Conservation (phyloP, 1,140 invertebrate genomes). For the Meloidogyne hapla region DNA sequence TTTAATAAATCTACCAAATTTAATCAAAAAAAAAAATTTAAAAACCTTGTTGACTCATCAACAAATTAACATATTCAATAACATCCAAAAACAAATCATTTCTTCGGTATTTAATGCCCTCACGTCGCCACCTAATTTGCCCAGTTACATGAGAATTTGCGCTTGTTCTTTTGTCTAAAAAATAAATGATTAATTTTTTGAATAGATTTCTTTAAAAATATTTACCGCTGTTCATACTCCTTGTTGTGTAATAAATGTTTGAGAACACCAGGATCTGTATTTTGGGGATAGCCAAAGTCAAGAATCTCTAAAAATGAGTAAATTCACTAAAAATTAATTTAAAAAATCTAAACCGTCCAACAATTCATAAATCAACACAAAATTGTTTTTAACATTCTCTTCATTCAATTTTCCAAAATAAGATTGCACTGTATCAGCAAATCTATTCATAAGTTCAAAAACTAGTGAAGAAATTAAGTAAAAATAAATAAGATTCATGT, state of each 20-base stretch:
- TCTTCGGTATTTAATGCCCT: conserved; percentile 96
- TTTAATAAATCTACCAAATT: not conserved
- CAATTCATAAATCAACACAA: conserved; percentile 98
- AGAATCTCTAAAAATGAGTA: conserved; percentile 79
- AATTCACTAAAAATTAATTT: not conserved
- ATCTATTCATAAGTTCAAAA: conserved; percentile 96
- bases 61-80: conserved; percentile 95
- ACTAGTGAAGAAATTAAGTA: conserved; percentile 99
- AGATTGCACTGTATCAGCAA: conserved; percentile 98
- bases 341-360: conserved; percentile 77
- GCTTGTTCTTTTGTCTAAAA: conserved; percentile 92
- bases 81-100: conserved; percentile 99
- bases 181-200: no score
- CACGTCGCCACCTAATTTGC: conserved; percentile 96
- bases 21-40: not conserved
- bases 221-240: conserved; percentile 83
- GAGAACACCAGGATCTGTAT: conserved; percentile 95
- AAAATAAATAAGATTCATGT: no score
- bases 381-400: conserved; percentile 99
- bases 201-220: conserved; percentile 7
- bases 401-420: conserved; percentile 99
- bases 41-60: conserved; percentile 96
- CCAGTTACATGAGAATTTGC: conserved; percentile 96
- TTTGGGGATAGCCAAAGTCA: conserved; percentile 99
- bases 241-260: conserved; percentile 99